Evolutionary conservation across 2,888 invertebrate species (phyloP), one percentile per base, ranked within the genome.

Genomic region (Glyphotaelius pellucidus): DNA sequence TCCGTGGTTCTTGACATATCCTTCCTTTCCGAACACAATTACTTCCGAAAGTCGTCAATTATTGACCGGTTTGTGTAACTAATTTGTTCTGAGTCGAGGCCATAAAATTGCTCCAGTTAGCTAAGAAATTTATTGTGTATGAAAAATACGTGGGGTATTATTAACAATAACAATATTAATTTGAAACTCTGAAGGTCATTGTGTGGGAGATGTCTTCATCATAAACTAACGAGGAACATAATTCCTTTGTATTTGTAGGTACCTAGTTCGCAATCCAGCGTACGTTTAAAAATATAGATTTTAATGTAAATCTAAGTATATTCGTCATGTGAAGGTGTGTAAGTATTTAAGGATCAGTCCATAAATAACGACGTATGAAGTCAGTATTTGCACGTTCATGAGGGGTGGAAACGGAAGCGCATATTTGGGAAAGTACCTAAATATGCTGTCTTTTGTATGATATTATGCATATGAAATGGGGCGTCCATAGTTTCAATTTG

Each of bases 381-480:
- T 25, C 67, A 67, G 67, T n/a, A 67, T 67, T 67, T 67, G 67
- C 67, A 67, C n/a, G 67, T 25, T 19, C 9, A 25, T 25, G 67
- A 67, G 52, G 87, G 87, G 86, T 19, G 52, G 11, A 47, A n/a
- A 47, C 87, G 87, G 87, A 87, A 87, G 19, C 25, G 67, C 87
- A 87, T 87, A 67, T 87, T 87, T 87, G 87, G 87, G 32, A 31
- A 52, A 67, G 87, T 52, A 89, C 80, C 80, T 89, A 80, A 14
- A 79, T 15, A 15, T 79, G 42, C 38, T 79, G 88, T n/a, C 67
- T 32, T 89, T 89, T 35, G 80, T 80, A 38, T 25, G 35, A 89
- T 4, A 38, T 89, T 89, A 80, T 32, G 35, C 88, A 31, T 32
- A 67, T 88, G 52, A 14, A 89, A 9, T 79, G 80, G 88, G 80